A percentile compares a stretch with the other conserved stretches of the same genome.
phyloP scores from a whole-genome alignment of 2,797 vertebrate genomes.

The Botia kubotai region DNA sequence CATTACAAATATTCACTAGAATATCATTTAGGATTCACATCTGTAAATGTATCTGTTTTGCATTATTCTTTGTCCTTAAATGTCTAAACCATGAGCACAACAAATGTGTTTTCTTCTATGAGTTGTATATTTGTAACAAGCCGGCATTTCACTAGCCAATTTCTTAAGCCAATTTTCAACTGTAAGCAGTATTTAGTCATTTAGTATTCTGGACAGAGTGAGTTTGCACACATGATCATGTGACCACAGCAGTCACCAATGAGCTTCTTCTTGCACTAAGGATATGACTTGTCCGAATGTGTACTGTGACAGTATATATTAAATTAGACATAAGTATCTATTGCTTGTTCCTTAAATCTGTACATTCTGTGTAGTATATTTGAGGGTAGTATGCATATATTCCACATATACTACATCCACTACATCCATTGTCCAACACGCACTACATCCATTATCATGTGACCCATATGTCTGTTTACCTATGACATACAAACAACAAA shows the following conservation, averaged over 20 bases:
- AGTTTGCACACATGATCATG: neutral
- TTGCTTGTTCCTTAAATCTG: too few relatives aligned
- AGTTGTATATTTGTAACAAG: neutral
- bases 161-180: neutral
- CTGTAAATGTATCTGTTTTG: neutral
- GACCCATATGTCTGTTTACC: too few relatives aligned
- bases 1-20: slow-evolving; percentile 1
- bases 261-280: too few relatives aligned
- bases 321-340: too few relatives aligned
- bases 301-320: too few relatives aligned
- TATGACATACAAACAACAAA: too few relatives aligned
- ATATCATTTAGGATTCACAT: slow-evolving; percentile 13
- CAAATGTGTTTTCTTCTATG: neutral
- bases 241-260: neutral
- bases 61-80: neutral
- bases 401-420: too few relatives aligned
- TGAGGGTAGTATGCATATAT: too few relatives aligned
- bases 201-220: neutral
- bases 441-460: too few relatives aligned
- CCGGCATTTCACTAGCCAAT: neutral
- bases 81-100: neutral
- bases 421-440: too few relatives aligned
- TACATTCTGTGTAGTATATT: too few relatives aligned
- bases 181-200: neutral
- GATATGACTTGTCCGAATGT: too few relatives aligned